A percentile compares a stretch with the other conserved stretches of the same genome.
These are phyloP conservation scores for Trichogramma pretiosum DNA, from an alignment of 1,140 invertebrate species.

Conservation along the genomic window DNA sequence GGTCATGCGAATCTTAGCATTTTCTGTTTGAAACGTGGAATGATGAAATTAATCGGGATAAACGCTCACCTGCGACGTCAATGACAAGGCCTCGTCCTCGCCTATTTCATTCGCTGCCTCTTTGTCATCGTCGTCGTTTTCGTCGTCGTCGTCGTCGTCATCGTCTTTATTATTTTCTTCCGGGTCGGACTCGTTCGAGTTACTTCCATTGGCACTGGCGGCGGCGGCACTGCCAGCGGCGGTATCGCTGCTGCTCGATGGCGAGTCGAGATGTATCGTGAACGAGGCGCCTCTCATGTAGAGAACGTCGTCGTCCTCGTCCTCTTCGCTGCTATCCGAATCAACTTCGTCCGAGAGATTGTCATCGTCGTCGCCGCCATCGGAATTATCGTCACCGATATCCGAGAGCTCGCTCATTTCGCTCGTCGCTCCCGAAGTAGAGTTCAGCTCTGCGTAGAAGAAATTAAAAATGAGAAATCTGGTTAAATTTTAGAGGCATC, in stretches of 20 bases:
- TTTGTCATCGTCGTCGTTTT: background rate
- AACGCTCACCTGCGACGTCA: too few relatives aligned
- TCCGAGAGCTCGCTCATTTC: slow-evolving; percentile 23
- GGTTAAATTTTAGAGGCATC: background rate
- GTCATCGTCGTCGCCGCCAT: background rate
- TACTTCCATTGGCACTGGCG: slow-evolving; percentile 17
- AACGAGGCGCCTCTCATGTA: slow-evolving; percentile 77
- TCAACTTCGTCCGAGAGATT: slow-evolving; percentile 19
- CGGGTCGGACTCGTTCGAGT: slow-evolving; percentile 21
- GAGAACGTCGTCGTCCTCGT: slow-evolving; percentile 57
- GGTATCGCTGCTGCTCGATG: slow-evolving; percentile 29
- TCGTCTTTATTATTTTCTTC: slow-evolving; percentile 27
- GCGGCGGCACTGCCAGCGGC: too few relatives aligned
- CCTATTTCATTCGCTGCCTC: too few relatives aligned
- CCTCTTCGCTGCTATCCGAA: slow-evolving; percentile 41
- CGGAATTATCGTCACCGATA: background rate
- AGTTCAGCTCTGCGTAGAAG: slow-evolving; percentile 67
- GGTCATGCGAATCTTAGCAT: too few relatives aligned
- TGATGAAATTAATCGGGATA: too few relatives aligned
- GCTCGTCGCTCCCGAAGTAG: slow-evolving; percentile 49
- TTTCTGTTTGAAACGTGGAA: too few relatives aligned
- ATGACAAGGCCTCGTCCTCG: too few relatives aligned
- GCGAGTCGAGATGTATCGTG: slow-evolving; percentile 59
- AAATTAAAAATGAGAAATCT: slow-evolving; percentile 29
- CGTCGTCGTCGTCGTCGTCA: background rate